Conservation (phyloP, 2,113 vertebrate genomes). For the Apaloderma vittatum region DNA sequence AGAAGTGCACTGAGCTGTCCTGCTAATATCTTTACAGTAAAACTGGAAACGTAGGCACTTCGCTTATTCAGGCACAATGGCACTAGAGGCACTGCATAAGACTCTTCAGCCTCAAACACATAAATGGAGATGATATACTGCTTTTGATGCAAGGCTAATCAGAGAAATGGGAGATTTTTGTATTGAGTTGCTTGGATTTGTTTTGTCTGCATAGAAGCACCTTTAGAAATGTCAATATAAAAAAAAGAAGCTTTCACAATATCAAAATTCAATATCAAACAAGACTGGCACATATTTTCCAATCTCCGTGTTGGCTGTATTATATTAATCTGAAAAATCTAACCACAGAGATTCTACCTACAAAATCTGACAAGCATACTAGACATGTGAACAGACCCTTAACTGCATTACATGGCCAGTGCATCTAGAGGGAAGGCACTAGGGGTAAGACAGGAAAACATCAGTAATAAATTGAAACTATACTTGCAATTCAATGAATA, state of each 20-base stretch:
- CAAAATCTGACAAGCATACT: not conserved
- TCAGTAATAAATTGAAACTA: not conserved
- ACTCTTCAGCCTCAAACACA: not conserved
- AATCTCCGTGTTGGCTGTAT: not conserved
- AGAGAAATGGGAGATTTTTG: not conserved
- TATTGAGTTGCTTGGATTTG: not conserved
- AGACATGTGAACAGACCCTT: not conserved
- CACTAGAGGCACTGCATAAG: not conserved
- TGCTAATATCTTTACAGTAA: not conserved
- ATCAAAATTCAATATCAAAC: not conserved
- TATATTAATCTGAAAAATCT: not conserved
- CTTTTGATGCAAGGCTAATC: not conserved
- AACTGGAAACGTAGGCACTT: not conserved
- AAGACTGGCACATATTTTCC: not conserved
- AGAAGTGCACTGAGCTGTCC: not conserved
- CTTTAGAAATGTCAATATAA: not conserved
- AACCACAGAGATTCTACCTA: not conserved
- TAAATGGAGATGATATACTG: not conserved
- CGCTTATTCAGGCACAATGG: not conserved
- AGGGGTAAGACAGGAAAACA: not conserved
- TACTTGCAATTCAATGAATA: not conserved
- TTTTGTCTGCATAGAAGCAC: not conserved
- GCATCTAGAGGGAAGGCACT: not conserved
- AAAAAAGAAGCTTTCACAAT: not conserved
- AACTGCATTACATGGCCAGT: fast-evolving